Percentiles rank a stretch among this genome's conserved stretches.
These are phyloP conservation scores for Aptenodytes patagonicus DNA, from an alignment of 2,113 vertebrate species.

Conservation along the genomic window DNA sequence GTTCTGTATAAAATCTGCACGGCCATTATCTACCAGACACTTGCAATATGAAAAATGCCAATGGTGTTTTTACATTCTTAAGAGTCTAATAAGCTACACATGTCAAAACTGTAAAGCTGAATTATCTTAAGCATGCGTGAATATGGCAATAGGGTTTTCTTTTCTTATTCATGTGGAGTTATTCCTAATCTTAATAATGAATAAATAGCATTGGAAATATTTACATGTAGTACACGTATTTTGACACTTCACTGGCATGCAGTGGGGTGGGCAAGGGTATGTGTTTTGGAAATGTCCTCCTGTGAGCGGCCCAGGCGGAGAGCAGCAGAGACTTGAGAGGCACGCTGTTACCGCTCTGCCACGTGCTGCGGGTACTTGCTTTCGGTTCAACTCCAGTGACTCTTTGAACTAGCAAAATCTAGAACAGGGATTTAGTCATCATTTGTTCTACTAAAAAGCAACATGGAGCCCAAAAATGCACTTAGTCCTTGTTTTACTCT, in stretches of 20 bases:
- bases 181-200: background rate
- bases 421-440: background rate
- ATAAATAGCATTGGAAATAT: background rate
- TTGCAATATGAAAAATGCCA: constrained; percentile 62
- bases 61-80: constrained; percentile 46
- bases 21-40: constrained; percentile 51
- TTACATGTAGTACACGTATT: background rate
- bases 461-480: background rate
- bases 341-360: background rate
- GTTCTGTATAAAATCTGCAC: constrained; percentile 42
- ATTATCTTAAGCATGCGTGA: background rate
- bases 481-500: background rate
- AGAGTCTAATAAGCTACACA: constrained; percentile 43
- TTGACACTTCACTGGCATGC: background rate
- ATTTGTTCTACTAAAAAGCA: background rate
- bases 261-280: background rate
- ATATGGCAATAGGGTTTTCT: background rate
- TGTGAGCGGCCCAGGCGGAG: background rate
- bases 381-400: background rate
- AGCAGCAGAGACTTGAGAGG: background rate
- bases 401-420: background rate
- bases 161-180: background rate
- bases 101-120: constrained; percentile 50
- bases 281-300: background rate
- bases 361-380: background rate